These are phyloP conservation scores for Neostethus bicornis DNA, from an alignment of 2,797 vertebrate genomes.

Conservation along the genomic window DNA sequence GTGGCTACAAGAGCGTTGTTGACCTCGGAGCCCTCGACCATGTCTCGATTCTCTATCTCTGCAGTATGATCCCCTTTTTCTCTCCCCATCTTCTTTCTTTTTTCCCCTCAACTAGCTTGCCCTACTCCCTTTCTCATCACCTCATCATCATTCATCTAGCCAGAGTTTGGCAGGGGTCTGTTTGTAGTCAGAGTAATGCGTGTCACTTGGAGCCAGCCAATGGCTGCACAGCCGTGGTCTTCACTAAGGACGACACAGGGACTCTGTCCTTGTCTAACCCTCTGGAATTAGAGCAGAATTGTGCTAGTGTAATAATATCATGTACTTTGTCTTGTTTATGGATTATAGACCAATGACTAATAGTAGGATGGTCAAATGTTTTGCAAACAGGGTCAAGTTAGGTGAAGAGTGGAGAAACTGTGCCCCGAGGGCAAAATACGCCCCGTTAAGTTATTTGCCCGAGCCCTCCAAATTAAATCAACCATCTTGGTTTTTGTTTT, in stretches of 20 bases:
- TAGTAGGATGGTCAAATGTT: constrained; percentile 60
- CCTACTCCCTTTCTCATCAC: constrained; percentile 55
- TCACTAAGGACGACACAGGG: constrained; percentile 70
- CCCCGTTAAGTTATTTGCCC: no score
- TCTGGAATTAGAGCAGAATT: constrained; percentile 61
- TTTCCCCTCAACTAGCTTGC: constrained; percentile 40
- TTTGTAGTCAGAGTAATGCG: constrained; percentile 8
- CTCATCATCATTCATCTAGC: constrained; percentile 71
- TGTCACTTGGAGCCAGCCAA: constrained; percentile 52
- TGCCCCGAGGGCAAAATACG: no score
- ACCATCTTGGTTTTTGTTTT: no score
- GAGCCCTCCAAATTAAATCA: no score
- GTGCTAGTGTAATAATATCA: constrained; percentile 25
- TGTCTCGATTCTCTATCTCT: constrained; percentile 27
- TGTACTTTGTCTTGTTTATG: constrained; percentile 45
- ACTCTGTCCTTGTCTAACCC: constrained; percentile 72
- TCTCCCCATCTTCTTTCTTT: constrained; percentile 32
- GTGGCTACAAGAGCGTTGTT: constrained; percentile 43
- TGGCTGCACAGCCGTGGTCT: constrained; percentile 62
- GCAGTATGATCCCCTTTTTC: constrained; percentile 2
- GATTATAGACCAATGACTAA: constrained; percentile 54
- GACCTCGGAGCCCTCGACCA: constrained; percentile 47
- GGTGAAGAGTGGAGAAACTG: no score
- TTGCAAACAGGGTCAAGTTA: constrained; percentile 47
- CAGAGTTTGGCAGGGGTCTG: constrained; percentile 56